Evolutionary conservation across 1,140 invertebrate species (phyloP), one percentile per base, ranked within the genome.

Genomic region (Nasonia vitripennis): DNA sequence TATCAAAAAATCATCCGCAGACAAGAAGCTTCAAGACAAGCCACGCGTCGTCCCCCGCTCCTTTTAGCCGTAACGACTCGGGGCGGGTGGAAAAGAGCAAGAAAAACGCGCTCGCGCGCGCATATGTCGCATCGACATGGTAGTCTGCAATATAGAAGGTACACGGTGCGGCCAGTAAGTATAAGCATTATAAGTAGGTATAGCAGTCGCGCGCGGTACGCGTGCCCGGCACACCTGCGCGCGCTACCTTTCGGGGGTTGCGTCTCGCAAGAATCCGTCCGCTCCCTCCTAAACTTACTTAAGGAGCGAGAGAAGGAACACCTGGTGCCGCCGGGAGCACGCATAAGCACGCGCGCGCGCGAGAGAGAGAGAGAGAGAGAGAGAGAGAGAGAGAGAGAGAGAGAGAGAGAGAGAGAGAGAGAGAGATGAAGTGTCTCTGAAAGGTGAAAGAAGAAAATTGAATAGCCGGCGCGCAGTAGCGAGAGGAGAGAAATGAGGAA

Each of bases 401-500:
- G 27, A 27, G 27, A 27, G 27, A 27, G 27, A 68, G 34, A 41
- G 34, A 41, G 73, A 17, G 75, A 55, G 10, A 51, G 27, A 27
- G 27, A 27, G 27, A 27, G 27, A 68, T 71, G 68, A 71, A 71
- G 68, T 71, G 68, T 71, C 68, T 4, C 23, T 6, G 68, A 71
- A 71, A 71, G 68, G 23, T 71, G 68, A 71, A 71, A 71, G 68
- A 34, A 71, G 68, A 71, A 71, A 31, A 71, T 81, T 51, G 68
- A 55, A 37, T 51, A 17, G 80, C 62, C 41, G 1, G 27, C 27
- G 27, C 27, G 14, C 45, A 0, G 23, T n/a, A 7, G 79, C 9
- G 79, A 71, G 34, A 4, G 0, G 34, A 37, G 34, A 70, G 71
- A 34, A 78, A 37, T 14, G 75, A 78, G 75, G 27, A 62, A 73